Conservation (phyloP, 2,113 vertebrate species). For the Leptobrachium leishanense region DNA sequence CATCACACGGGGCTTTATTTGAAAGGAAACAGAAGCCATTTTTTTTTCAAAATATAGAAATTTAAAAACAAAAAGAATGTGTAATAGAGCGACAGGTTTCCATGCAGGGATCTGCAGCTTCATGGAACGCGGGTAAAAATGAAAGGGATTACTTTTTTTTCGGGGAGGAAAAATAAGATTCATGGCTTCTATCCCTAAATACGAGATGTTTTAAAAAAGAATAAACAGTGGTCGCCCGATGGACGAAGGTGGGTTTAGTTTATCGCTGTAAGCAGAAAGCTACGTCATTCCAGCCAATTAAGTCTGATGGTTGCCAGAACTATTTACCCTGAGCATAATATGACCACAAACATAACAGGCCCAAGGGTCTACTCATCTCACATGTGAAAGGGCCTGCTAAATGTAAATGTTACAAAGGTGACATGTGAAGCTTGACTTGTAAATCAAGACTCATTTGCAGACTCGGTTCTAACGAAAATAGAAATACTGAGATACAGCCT, state of each 20-base stretch:
- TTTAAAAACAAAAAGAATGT: too few relatives aligned
- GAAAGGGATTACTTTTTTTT: not conserved
- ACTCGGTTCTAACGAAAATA: not conserved
- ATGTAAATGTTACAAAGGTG: slow-evolving; percentile 23
- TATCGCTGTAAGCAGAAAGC: slow-evolving; percentile 21
- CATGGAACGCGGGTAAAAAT: not conserved
- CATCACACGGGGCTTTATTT: not conserved
- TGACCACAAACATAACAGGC: slow-evolving; percentile 27
- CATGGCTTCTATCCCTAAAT: not conserved
- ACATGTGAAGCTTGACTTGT: slow-evolving; percentile 17
- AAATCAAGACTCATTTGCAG: slow-evolving; percentile 15
- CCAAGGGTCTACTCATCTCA: slow-evolving; percentile 34
- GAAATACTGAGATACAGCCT: not conserved
- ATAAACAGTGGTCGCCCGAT: slow-evolving; percentile 8
- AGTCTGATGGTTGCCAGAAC: slow-evolving; percentile 39
- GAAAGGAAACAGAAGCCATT: slow-evolving; percentile 11
- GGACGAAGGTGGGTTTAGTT: slow-evolving; percentile 11
- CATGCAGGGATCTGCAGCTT: not conserved
- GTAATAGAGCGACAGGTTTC: not conserved
- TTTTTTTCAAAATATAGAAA: too few relatives aligned
- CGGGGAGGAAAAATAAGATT: not conserved
- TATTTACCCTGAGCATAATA: slow-evolving; percentile 24
- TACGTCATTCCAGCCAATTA: slow-evolving; percentile 40
- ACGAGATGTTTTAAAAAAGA: not conserved
- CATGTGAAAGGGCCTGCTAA: slow-evolving; percentile 9